Conservation (phyloP, 2,797 vertebrate species). For the Manis pentadactyla region DNA sequence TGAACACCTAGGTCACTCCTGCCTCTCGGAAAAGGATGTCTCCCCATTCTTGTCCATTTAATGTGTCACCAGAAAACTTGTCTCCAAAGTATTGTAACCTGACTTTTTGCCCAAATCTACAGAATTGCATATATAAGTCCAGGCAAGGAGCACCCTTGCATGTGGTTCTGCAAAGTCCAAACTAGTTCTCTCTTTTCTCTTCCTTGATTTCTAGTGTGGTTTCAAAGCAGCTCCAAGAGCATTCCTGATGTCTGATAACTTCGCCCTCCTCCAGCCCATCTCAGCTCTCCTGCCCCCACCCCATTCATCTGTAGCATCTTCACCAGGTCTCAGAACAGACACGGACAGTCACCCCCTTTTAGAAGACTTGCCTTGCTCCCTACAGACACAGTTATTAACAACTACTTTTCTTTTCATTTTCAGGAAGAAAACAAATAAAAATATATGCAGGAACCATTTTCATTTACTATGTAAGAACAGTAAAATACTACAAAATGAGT, state of each 20-base stretch:
- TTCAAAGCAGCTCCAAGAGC: constrained; percentile 48
- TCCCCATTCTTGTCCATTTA: not conserved
- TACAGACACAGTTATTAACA: constrained; percentile 12
- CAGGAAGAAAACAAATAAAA: constrained; percentile 39
- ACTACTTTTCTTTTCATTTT: not conserved
- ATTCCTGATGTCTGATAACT: constrained; percentile 21
- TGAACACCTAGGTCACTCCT: constrained; percentile 63
- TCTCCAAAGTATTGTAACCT: not conserved
- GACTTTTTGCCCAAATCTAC: not conserved
- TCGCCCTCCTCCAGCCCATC: not conserved
- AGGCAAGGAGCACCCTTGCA: not conserved
- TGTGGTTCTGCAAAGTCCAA: not conserved
- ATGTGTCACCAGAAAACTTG: not conserved
- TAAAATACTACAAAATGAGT: constrained; percentile 5
- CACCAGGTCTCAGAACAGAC: not conserved
- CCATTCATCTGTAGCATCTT: not conserved
- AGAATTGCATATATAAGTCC: not conserved
- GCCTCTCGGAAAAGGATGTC: constrained; percentile 53
- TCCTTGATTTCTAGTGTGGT: not conserved
- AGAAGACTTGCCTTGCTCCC: not conserved
- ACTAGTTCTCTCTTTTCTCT: not conserved
- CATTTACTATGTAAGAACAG: constrained; percentile 8
- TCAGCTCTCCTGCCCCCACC: not conserved
- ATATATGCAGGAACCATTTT: not conserved
- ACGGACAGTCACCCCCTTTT: not conserved